A percentile compares a stretch with the other conserved stretches of the same genome.
Conservation (phyloP, 2,113 vertebrate species). For the Urocolius indicus region DNA sequence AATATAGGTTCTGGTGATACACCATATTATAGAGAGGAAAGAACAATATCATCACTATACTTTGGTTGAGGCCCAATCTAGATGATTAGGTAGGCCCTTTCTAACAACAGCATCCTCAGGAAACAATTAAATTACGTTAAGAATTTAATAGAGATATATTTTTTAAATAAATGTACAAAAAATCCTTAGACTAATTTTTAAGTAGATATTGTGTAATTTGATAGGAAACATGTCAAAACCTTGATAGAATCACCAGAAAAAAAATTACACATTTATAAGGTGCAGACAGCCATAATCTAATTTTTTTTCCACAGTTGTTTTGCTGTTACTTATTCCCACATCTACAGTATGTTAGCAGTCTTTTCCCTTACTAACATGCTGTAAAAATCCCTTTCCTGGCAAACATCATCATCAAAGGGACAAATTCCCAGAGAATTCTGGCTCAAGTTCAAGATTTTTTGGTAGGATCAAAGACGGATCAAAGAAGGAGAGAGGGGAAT, state of each 20-base stretch:
- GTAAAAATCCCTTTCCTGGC: neutral
- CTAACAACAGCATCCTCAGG: neutral
- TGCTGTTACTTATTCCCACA: neutral
- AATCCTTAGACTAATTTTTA: neutral
- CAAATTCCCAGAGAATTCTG: conserved; percentile 14
- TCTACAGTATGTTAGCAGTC: neutral
- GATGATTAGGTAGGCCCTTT: neutral
- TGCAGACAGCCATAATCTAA: neutral
- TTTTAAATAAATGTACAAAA: neutral
- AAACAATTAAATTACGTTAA: neutral
- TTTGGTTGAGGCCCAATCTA: neutral
- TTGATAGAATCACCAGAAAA: neutral
- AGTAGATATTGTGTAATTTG: neutral
- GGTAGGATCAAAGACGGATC: conserved; percentile 1
- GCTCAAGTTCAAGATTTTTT: conserved; percentile 1
- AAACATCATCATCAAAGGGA: neutral
- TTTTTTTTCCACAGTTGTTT: neutral
- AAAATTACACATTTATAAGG: neutral
- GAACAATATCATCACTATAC: neutral
- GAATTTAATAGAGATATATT: no score
- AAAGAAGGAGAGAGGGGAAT: neutral
- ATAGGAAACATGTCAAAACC: neutral
- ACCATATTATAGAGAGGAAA: neutral
- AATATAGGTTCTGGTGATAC: neutral
- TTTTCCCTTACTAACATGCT: neutral